Base-by-base conservation (phyloP, 2,113 vertebrate genomes). In the Rousettus leschenaultii region DNA sequence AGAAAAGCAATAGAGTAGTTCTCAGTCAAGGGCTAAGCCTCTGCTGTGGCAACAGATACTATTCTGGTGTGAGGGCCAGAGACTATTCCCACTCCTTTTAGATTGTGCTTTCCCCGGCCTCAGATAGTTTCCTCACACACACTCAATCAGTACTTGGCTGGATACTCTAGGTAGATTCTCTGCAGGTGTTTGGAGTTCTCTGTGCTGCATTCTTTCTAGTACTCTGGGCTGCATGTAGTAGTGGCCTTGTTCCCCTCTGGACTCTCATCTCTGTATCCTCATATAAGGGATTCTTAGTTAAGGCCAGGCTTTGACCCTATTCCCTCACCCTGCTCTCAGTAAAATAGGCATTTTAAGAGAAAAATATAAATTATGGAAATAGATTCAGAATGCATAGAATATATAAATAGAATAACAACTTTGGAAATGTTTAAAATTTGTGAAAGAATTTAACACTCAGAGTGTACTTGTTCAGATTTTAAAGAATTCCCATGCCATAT, bases 291-390 rank as follows among this genome's bases (percentile, higher is more conserved):
- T 68, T 51, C 57, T 43, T 94, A 51, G 9, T 73, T 38, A 70
- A 88, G 30, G 11, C 59, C n/a, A 48, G 38, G 7, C 14, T 91
- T 38, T 79, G 19, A n/a, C 53, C 93, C n/a, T 1, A 0, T 86
- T 78, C 6, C 13, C 26, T 16, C 1, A 40, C 26, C 8, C 13
- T 94, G 59, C 2, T 94, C 45, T 95, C 40, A 79, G 26, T 61
- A 91, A 93, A 96, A n/a, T 35, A 73, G 33, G 16, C 19, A 45
- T 90, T 92, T 91, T 88, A 68, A 26, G 55, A 87, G n/a, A 61
- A 90, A 90, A 66, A 79, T 40, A 66, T 48, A 53, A 85, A 74
- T 82, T 71, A 18, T 53, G 68, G 35, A 92, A 79, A 79, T 45
- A 91, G n/a, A 57, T 24, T 90, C 30, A 68, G 63, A 94, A 82